Percentiles rank a stretch among this genome's conserved stretches.
phyloP scores from a whole-genome alignment of 2,113 vertebrate genomes.

The Lophura nycthemera region DNA sequence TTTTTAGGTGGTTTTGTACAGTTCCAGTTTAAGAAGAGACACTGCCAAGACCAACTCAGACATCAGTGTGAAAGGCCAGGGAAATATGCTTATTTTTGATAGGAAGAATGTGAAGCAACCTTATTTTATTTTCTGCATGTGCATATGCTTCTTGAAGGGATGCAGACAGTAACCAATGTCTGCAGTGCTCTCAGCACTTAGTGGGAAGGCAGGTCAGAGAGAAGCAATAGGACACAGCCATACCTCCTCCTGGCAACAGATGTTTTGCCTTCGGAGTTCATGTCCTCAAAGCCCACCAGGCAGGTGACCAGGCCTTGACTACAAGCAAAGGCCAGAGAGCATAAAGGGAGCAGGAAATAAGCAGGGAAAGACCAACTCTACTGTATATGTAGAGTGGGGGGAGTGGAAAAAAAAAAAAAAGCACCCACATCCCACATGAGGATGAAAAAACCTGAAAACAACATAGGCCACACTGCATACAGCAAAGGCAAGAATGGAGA shows the following conservation, averaged over 20 bases:
- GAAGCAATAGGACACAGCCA: neutral
- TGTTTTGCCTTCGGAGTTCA: constrained; percentile 26
- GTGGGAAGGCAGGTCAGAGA: neutral
- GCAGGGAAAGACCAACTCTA: neutral
- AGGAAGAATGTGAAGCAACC: neutral
- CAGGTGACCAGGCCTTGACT: neutral
- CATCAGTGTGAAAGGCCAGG: neutral
- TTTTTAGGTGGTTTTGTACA: neutral
- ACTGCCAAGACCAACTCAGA: neutral
- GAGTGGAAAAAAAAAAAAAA: neutral
- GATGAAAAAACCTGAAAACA: neutral
- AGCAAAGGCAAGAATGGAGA: neutral
- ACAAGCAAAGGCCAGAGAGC: neutral
- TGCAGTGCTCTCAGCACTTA: fast-evolving
- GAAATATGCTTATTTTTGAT: neutral
- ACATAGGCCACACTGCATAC: neutral
- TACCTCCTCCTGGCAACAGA: constrained; percentile 31
- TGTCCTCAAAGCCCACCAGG: neutral
- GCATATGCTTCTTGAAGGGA: neutral
- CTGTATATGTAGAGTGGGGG: neutral
- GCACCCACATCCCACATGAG: too few relatives aligned
- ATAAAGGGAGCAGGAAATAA: neutral
- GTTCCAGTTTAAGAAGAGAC: neutral
- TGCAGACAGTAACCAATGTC: neutral
- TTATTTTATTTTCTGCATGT: neutral